Evolutionary conservation across 2,113 vertebrate species (phyloP), one percentile per base, ranked within the genome.

Genomic region (Todiramphus saurophagus): DNA sequence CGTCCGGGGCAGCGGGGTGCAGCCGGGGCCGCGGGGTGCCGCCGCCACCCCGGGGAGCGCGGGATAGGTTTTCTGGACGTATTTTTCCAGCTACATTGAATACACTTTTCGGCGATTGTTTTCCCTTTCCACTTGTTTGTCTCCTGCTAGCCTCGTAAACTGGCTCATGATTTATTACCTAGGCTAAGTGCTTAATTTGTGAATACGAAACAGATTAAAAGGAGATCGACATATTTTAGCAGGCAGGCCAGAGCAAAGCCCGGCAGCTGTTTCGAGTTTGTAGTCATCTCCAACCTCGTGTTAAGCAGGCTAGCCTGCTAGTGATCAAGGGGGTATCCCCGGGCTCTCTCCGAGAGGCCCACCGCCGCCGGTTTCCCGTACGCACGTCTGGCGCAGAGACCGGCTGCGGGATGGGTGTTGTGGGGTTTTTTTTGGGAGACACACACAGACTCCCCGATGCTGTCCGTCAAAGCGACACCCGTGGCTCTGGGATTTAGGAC

Each of bases 191-290:
- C 98, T 98, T 98, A 98, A 98, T 98, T 98, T 98, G 98, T 98
- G 98, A 98, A 98, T 98, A 98, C 98, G 98, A 98, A 98, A 98
- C 98, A 98, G 98, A 98, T 98, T 98, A 98, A 98, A 98, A 98
- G 97, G 97, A 96, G 95, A 96, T 98, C 97, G 98, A 97, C 97
- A 96, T 97, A 98, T 98, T 98, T 98, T 97, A 98, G 97, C 98
- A 97, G 98, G 98, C 98, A 98, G 97, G 98, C 97, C 98, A 86
- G 97, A 97, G 98, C 98, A 30, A 93, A 96, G 96, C 94, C 97
- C 83, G 78, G 98, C 98, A 98, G 98, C 98, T 98, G 98, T 98
- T 98, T 98, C 97, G 95, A 98, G 98, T 98, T 98, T 98, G 97
- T 94, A 96, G 96, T 97, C 97, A 98, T 98, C 97, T 98, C 97